These are phyloP conservation scores for Sapajus apella DNA, from an alignment of 2,113 vertebrate genomes.

Conservation along the genomic window DNA sequence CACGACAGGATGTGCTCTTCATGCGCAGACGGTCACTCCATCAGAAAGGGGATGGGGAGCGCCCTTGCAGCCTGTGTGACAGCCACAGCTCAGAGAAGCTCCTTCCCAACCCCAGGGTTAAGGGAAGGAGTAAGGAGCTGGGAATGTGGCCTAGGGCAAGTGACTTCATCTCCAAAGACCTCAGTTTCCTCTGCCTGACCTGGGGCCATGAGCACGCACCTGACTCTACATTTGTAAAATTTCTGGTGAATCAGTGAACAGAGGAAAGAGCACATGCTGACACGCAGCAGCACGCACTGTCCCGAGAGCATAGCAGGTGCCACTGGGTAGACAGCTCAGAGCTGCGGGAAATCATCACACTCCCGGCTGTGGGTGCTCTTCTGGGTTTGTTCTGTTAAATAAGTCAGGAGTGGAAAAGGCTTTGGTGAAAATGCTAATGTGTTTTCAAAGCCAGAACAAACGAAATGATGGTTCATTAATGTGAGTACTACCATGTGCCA, in stretches of 20 bases:
- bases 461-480: no score
- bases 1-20: no score
- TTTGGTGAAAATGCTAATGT: background rate
- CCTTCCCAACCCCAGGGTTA: accelerated
- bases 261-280: accelerated
- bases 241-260: no score
- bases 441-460: background rate
- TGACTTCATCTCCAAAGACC: background rate
- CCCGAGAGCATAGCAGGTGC: background rate
- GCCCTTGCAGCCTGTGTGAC: background rate
- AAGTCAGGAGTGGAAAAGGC: background rate
- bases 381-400: accelerated
- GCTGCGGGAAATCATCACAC: accelerated
- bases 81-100: background rate
- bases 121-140: background rate
- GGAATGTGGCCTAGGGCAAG: background rate
- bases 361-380: accelerated
- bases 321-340: background rate
- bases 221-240: accelerated
- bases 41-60: accelerated
- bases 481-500: accelerated
- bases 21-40: no score
- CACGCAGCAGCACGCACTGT: background rate
- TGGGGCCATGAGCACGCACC: accelerated
- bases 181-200: background rate